Conservation (phyloP, 2,888 invertebrate genomes). For the Alviniconcha strummeri region DNA sequence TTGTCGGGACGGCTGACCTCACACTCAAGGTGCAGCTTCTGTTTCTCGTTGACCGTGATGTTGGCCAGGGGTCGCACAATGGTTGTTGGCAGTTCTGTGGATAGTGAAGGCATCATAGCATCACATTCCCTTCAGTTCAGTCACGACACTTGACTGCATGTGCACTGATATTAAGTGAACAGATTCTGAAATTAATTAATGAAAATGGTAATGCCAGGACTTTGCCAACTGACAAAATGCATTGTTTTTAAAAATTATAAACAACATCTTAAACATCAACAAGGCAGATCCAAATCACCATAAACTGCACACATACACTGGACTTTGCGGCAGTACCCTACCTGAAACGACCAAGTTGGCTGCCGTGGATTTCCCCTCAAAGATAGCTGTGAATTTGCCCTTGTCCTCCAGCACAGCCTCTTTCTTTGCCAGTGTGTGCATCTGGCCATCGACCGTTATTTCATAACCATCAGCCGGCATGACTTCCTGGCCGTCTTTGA, state of each 20-base stretch:
- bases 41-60: slow-evolving; percentile 61
- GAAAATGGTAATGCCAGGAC: too few species aligned
- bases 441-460: slow-evolving; percentile 84
- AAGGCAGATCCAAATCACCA: too few species aligned
- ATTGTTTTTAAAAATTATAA: too few species aligned
- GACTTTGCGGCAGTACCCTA: slow-evolving; percentile 29
- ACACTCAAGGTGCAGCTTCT: slow-evolving; percentile 64
- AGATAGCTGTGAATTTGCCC: slow-evolving; percentile 63
- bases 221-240: too few species aligned
- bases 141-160: too few species aligned
- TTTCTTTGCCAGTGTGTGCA: slow-evolving; percentile 62
- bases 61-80: slow-evolving; percentile 65
- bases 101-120: too few species aligned
- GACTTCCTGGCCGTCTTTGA: slow-evolving; percentile 84
- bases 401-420: slow-evolving; percentile 62
- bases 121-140: too few species aligned
- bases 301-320: too few species aligned
- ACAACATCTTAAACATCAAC: too few species aligned
- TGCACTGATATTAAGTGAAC: too few species aligned
- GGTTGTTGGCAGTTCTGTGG: slow-evolving; percentile 54
- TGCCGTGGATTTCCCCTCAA: slow-evolving; percentile 61
- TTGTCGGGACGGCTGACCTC: slow-evolving; percentile 65
- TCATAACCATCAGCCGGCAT: slow-evolving; percentile 87
- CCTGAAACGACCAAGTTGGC: slow-evolving; percentile 67
- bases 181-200: too few species aligned